Evolutionary conservation across 2,113 vertebrate genomes (phyloP).

Genomic region (Eleginops maclovinus): DNA sequence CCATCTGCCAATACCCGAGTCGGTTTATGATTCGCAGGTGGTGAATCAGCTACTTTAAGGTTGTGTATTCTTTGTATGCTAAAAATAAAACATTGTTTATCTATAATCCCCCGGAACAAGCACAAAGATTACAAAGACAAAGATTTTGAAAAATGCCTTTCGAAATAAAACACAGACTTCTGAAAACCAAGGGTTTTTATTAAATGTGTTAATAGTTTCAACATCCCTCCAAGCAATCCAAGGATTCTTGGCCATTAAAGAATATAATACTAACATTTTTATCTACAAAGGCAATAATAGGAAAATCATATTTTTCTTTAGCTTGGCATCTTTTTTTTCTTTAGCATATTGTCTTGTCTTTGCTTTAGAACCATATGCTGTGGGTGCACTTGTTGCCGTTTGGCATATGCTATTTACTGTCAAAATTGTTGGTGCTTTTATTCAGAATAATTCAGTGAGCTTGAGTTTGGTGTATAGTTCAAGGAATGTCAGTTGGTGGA

Average conservation of each 20-base stretch:
- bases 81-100: constrained; percentile 36
- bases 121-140: constrained; percentile 38
- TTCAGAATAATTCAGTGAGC: not conserved
- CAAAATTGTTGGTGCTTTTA: constrained; percentile 6
- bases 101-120: constrained; percentile 32
- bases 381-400: constrained; percentile 12
- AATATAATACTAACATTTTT: constrained; percentile 16
- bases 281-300: constrained; percentile 9
- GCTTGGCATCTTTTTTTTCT: not conserved
- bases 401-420: not conserved
- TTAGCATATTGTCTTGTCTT: constrained; percentile 10
- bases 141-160: constrained; percentile 39
- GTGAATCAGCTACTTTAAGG: constrained; percentile 67
- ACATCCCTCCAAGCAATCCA: constrained; percentile 38
- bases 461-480: not conserved
- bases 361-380: constrained; percentile 16
- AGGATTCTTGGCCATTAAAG: constrained; percentile 20
- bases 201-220: constrained; percentile 54
- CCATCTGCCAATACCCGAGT: constrained; percentile 45
- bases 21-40: constrained; percentile 62
- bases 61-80: constrained; percentile 34
- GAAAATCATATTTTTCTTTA: not conserved
- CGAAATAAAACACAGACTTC: constrained; percentile 22
- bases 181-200: constrained; percentile 29
- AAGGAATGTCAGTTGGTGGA: constrained; percentile 1